phyloP scores from a whole-genome alignment of 92 coral and sea anemone genomes.

The Phenganax marumi region DNA sequence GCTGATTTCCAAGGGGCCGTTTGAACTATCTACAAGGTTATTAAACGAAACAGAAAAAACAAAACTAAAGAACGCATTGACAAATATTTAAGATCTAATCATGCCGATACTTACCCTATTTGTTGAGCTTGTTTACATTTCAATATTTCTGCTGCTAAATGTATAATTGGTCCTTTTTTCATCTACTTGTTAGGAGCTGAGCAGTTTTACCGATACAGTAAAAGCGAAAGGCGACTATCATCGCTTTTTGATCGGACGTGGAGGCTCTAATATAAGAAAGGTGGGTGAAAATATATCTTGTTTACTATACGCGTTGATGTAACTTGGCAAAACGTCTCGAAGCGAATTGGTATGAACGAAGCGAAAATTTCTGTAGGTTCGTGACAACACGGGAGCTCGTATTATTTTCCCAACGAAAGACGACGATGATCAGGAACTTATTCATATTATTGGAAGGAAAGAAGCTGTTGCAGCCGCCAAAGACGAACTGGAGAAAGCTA shows the following conservation, averaged over 20 bases:
- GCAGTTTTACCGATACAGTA: conserved; percentile 80
- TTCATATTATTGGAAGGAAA: conserved; percentile 89
- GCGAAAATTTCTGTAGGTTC: conserved; percentile 30
- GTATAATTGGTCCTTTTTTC: background rate
- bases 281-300: conserved; percentile 35
- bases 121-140: background rate
- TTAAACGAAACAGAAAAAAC: too few species aligned
- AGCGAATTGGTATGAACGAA: background rate
- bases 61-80: too few species aligned
- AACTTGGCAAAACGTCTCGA: background rate
- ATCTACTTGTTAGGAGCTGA: conserved; percentile 67
- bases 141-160: too few species aligned
- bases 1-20: too few species aligned
- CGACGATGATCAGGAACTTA: conserved; percentile 94
- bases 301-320: background rate
- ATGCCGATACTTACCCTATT: too few species aligned
- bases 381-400: conserved; percentile 96
- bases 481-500: conserved; percentile 82
- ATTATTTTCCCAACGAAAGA: conserved; percentile 85
- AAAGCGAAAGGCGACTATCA: conserved; percentile 97
- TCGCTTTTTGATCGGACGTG: conserved; percentile 96
- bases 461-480: conserved; percentile 92
- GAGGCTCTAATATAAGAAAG: conserved; percentile 89
- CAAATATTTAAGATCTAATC: too few species aligned
- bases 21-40: too few species aligned